These are phyloP conservation scores for Leptobrachium ailaonicum DNA, from an alignment of 2,113 vertebrate species.

Conservation along the genomic window DNA sequence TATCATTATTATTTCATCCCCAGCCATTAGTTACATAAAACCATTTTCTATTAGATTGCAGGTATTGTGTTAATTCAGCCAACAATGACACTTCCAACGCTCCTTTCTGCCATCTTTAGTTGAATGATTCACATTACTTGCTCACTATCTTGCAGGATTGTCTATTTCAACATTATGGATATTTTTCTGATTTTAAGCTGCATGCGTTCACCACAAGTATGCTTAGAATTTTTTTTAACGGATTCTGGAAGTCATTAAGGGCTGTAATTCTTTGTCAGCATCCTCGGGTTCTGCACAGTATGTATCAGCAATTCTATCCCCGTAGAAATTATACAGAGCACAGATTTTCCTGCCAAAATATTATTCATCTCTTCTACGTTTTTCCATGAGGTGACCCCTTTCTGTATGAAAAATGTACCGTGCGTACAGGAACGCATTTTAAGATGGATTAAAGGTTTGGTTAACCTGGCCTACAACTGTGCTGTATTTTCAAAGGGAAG, in stretches of 20 bases:
- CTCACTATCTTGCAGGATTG: too few species aligned
- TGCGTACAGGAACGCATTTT: not conserved
- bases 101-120: too few species aligned
- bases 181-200: not conserved
- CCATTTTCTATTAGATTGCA: too few species aligned
- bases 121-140: too few species aligned
- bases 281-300: constrained; percentile 8
- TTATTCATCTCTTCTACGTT: not conserved
- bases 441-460: not conserved
- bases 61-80: too few species aligned
- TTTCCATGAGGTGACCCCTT: constrained; percentile 4
- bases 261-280: constrained; percentile 24
- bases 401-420: not conserved
- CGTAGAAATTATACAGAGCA: constrained; percentile 5
- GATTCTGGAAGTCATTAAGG: constrained; percentile 25
- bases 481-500: not conserved
- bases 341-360: constrained; percentile 15
- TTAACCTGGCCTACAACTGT: not conserved
- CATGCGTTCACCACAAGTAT: not conserved
- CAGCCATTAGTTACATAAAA: too few species aligned
- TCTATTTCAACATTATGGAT: too few species aligned
- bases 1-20: too few species aligned
- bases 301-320: constrained; percentile 25
- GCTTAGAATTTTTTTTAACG: not conserved
- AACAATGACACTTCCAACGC: too few species aligned